A percentile compares a stretch with the other conserved stretches of the same genome.
phyloP scores from a whole-genome alignment of 2,797 vertebrate genomes.

The Cuculus canorus region DNA sequence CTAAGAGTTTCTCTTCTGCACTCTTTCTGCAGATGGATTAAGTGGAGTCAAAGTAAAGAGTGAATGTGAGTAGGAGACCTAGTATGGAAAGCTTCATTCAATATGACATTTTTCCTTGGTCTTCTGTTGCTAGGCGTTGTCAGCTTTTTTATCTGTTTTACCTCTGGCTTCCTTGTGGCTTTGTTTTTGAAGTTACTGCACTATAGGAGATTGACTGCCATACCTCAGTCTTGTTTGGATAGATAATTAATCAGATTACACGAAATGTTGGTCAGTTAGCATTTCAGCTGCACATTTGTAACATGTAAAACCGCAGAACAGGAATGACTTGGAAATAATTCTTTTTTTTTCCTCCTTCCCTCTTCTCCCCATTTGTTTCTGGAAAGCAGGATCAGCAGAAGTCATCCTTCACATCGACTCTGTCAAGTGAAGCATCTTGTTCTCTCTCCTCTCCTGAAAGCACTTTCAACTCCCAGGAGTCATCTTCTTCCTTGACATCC shows the following conservation, averaged over 20 bases:
- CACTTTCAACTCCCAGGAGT: slow-evolving; percentile 80
- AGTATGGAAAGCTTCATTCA: neutral
- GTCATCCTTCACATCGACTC: slow-evolving; percentile 82
- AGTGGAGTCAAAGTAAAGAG: neutral
- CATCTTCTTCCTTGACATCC: slow-evolving; percentile 80
- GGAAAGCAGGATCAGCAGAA: slow-evolving; percentile 77
- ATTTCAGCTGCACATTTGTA: neutral
- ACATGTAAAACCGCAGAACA: neutral
- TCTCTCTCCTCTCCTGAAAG: slow-evolving; percentile 85
- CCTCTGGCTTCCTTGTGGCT: neutral
- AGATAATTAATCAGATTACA: neutral
- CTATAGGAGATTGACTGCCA: neutral
- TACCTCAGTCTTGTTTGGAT: neutral
- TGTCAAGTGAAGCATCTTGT: slow-evolving; percentile 79
- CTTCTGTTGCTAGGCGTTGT: neutral
- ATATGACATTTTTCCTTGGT: neutral
- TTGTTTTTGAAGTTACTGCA: neutral
- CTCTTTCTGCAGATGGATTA: neutral
- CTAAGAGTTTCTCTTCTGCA: neutral
- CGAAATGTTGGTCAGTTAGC: neutral
- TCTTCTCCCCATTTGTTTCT: neutral
- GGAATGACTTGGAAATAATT: neutral
- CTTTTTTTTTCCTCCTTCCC: neutral
- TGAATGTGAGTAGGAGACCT: neutral
- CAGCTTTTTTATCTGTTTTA: neutral